Evolutionary conservation across 1,140 invertebrate genomes (phyloP).

Genomic region (Teleogryllus occipitalis): DNA sequence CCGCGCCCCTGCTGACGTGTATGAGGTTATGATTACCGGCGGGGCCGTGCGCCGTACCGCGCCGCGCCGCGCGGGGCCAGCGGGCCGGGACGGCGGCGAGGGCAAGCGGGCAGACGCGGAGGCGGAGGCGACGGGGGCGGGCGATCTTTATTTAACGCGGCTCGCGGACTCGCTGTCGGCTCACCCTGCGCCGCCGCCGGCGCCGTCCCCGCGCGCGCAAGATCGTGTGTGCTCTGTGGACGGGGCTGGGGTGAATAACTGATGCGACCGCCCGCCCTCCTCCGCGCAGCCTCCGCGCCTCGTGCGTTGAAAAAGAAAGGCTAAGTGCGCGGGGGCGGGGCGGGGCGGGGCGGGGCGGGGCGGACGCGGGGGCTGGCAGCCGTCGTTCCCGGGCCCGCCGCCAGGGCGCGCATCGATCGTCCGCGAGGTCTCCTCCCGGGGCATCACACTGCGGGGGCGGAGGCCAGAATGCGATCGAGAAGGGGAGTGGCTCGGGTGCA

Average conservation of each 20-base stretch:
- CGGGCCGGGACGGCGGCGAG: not conserved
- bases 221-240: conserved; percentile 3
- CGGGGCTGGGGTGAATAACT: not conserved
- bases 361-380: not conserved
- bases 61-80: too few relatives aligned
- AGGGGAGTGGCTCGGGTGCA: too few relatives aligned
- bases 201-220: not conserved
- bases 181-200: not conserved
- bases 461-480: not conserved
- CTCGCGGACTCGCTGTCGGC: not conserved
- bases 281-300: too few relatives aligned
- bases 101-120: too few relatives aligned
- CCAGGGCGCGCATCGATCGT: not conserved
- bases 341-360: too few relatives aligned
- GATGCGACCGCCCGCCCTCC: not conserved
- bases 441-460: too few relatives aligned
- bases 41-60: too few relatives aligned
- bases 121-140: too few relatives aligned
- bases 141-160: not conserved
- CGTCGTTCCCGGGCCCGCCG: not conserved
- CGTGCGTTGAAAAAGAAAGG: not conserved
- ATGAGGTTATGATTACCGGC: not conserved
- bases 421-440: not conserved
- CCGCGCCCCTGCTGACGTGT: not conserved
- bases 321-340: not conserved